A percentile compares a stretch with the other conserved stretches of the same genome.
phyloP scores from a whole-genome alignment of 2,113 vertebrate genomes.

The Craseonycteris thonglongyai region DNA sequence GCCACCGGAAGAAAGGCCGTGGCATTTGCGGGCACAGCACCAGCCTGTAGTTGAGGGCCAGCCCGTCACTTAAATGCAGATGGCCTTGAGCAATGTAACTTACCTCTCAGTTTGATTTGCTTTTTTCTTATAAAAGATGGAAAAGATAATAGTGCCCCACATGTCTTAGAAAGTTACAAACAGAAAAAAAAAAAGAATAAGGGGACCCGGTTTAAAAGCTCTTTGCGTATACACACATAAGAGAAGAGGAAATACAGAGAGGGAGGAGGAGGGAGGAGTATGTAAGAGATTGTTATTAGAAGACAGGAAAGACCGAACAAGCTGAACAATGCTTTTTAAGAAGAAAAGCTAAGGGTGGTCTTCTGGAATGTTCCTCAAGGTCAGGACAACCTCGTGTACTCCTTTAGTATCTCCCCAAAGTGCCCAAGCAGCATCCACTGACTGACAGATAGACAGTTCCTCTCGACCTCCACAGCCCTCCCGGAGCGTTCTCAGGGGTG shows the following conservation, averaged over 20 bases:
- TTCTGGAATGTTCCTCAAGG: neutral
- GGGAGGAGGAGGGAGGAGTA: neutral
- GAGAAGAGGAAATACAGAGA: neutral
- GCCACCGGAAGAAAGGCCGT: neutral
- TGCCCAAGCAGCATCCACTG: neutral
- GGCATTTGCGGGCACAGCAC: neutral
- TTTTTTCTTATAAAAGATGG: neutral
- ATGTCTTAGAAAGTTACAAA: neutral
- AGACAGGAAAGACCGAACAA: neutral
- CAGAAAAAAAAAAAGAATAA: neutral
- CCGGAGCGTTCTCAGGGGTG: neutral
- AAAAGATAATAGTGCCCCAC: neutral
- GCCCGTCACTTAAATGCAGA: neutral
- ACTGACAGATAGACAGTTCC: neutral
- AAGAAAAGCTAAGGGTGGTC: neutral
- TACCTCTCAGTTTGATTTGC: neutral
- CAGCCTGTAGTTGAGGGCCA: neutral
- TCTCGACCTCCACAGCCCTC: neutral
- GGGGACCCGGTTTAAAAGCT: neutral
- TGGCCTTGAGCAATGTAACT: neutral
- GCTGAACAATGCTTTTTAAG: neutral
- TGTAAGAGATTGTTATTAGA: neutral
- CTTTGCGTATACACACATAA: neutral
- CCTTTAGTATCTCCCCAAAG: neutral
- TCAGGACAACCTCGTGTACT: neutral